These are phyloP conservation scores for Dendrolimus punctatus DNA, from an alignment of 1,140 invertebrate genomes.

Conservation along the genomic window DNA sequence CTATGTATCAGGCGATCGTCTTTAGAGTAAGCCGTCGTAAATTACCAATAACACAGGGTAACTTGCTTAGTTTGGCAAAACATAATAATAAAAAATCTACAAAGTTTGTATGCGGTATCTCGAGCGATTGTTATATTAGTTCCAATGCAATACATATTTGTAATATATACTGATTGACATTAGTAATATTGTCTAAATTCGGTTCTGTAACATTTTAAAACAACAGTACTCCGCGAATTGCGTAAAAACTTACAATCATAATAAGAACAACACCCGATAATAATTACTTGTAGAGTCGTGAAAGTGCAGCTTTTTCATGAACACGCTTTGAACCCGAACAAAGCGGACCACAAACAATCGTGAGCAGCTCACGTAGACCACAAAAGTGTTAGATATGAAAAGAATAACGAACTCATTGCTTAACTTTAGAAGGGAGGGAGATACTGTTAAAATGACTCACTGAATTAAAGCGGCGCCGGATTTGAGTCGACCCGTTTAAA, in stretches of 20 bases:
- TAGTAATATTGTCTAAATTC: background rate
- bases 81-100: too few species aligned
- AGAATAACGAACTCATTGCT: too few species aligned
- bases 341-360: conserved; percentile 31
- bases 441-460: too few species aligned
- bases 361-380: conserved; percentile 13
- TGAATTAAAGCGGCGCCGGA: too few species aligned
- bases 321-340: conserved; percentile 18
- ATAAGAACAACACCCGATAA: conserved; percentile 26
- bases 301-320: conserved; percentile 43
- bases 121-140: background rate
- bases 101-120: too few species aligned
- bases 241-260: conserved; percentile 24
- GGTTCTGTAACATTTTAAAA: too few species aligned
- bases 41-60: too few species aligned
- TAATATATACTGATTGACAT: background rate
- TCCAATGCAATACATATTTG: background rate
- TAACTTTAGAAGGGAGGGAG: too few species aligned
- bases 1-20: too few species aligned
- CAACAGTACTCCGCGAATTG: conserved; percentile 14
- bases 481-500: too few species aligned
- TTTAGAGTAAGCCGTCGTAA: too few species aligned
- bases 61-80: too few species aligned
- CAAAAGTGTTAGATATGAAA: conserved; percentile 3
- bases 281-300: conserved; percentile 38